Base-by-base conservation (phyloP, 1,140 invertebrate species). In the Aphelenchoides fujianensis region DNA sequence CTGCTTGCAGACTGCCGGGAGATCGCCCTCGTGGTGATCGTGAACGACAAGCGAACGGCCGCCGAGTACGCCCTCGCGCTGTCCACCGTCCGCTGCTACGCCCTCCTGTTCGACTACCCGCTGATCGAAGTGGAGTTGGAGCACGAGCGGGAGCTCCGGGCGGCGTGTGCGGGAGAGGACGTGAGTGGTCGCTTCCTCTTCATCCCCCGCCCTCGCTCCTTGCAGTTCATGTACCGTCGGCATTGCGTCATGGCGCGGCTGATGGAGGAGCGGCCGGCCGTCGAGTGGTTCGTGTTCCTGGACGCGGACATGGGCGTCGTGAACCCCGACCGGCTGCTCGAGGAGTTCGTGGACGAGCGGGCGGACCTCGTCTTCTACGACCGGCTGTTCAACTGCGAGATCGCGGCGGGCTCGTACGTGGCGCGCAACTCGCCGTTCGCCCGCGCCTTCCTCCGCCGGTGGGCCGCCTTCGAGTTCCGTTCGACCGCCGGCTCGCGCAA, bases 1-100 rank as follows among this genome's bases (percentile, higher is more conserved):
- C n/a, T n/a, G n/a, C n/a, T n/a, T n/a, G n/a, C n/a, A n/a, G n/a
- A n/a, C n/a, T n/a, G n/a, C n/a, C n/a, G n/a, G n/a, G n/a, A 48
- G 41, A 48, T 48, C 23, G 41, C 41, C 12, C 12, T 61, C n/a
- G 27, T 80, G 88, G 89, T 73, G 88, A 87, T 84, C 79, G 19
- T 71, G 53, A 16, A 70, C 9, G 71, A 61, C 57, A n/a, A 61
- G 28, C n/a, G 16, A 19, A 27, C 28, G 28, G 36, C 16, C 27
- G n/a, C 57, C 2, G 72, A 74, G 28, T 74, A 74, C 48, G 3
- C 12, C n/a, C 30, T 74, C 16, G 71, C 72, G 19, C 57, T 64
- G 19, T 19, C 32, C 0, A 74, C 72, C 9, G 16, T 74, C 3
- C 73, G 34, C 19, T 74, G 72, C 52, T 74, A 74, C 36, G 32